Percentiles rank a stretch among this genome's conserved stretches.
phyloP scores from a whole-genome alignment of 1,140 invertebrate genomes.

The Temnothorax curvispinosus region DNA sequence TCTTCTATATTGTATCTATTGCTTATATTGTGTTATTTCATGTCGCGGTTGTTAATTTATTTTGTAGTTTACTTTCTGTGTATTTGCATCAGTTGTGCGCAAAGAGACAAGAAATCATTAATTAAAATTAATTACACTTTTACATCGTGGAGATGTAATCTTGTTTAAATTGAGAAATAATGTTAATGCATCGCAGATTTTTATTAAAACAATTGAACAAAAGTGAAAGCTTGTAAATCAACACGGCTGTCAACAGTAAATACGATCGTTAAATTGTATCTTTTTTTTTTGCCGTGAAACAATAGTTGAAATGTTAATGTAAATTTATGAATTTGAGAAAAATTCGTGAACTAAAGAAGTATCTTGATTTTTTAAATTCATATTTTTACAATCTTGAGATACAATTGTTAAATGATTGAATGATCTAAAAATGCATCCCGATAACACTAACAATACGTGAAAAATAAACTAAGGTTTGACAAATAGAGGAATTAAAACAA shows the following conservation, averaged over 20 bases:
- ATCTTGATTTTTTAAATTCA: not conserved
- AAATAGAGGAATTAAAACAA: not conserved
- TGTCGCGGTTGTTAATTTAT: slow-evolving; percentile 5
- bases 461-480: not conserved
- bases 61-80: not conserved
- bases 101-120: not conserved
- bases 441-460: not conserved
- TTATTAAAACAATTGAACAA: not conserved
- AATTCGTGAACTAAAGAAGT: not conserved
- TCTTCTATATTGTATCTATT: not conserved
- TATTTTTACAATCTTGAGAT: not conserved
- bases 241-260: not conserved
- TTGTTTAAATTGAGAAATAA: slow-evolving; percentile 1
- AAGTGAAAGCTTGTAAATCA: not conserved
- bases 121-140: not conserved
- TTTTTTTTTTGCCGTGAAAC: not conserved
- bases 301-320: not conserved
- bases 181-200: not conserved
- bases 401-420: not conserved
- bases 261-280: not conserved
- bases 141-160: not conserved
- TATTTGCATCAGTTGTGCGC: not conserved
- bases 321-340: not conserved
- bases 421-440: not conserved
- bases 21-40: not conserved